Conservation (phyloP, 2,113 vertebrate genomes). For the Spea bombifrons region DNA sequence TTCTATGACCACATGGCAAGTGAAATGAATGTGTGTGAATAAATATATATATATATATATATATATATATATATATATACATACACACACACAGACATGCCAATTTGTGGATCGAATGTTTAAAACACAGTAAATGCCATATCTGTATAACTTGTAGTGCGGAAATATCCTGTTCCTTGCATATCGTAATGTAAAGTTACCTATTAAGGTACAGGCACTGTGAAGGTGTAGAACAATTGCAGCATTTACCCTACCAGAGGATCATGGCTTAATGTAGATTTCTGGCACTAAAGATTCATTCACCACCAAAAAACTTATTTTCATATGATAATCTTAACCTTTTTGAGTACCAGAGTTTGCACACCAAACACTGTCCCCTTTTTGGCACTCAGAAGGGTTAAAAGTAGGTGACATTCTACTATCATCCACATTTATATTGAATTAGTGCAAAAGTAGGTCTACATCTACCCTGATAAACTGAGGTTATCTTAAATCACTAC, state of each 20-base stretch:
- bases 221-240: not conserved
- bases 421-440: not conserved
- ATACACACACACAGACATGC: too few species aligned
- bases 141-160: too few species aligned
- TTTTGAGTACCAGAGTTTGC: not conserved
- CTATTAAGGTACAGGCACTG: slow-evolving; percentile 28
- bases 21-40: not conserved
- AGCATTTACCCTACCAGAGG: not conserved
- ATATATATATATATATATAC: not conserved
- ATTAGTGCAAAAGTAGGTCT: slow-evolving; percentile 36
- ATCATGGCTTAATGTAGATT: slow-evolving; percentile 5
- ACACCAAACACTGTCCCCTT: not conserved
- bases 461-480: not conserved
- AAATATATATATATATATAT: not conserved
- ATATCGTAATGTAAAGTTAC: too few species aligned
- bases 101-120: too few species aligned
- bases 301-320: not conserved
- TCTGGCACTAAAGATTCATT: slow-evolving; percentile 27
- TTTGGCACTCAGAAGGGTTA: not conserved
- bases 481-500: not conserved
- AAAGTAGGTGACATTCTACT: not conserved
- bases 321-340: not conserved
- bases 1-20: too few species aligned
- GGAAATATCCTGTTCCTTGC: too few species aligned
- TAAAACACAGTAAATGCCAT: too few species aligned